Evolutionary conservation across 2,797 vertebrate genomes (phyloP).

Genomic region (Parotocinclus haroldoi): DNA sequence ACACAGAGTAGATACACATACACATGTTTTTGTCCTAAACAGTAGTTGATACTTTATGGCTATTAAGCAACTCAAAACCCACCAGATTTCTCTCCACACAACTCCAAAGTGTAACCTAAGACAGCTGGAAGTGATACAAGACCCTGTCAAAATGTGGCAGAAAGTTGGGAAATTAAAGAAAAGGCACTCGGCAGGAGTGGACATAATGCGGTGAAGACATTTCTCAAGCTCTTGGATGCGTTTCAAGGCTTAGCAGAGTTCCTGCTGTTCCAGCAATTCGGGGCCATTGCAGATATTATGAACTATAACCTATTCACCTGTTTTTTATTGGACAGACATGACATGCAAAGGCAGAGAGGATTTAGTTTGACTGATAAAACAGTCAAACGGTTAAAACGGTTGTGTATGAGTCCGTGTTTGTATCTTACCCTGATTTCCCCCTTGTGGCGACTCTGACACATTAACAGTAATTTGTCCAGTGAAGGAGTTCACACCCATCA

Average conservation of each 20-base stretch:
- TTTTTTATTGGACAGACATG: slow-evolving; percentile 3
- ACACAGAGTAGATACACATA: too few species aligned
- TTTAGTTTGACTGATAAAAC: slow-evolving; percentile 7
- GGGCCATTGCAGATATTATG: slow-evolving; percentile 6
- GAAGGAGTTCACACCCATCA: slow-evolving; percentile 98
- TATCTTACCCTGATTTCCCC: slow-evolving; percentile 88
- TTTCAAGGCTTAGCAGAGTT: slow-evolving; percentile 31
- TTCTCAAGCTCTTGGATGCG: slow-evolving; percentile 20
- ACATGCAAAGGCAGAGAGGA: slow-evolving; percentile 1
- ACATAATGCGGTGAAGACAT: slow-evolving; percentile 19
- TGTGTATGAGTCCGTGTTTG: background rate
- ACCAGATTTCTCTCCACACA: background rate
- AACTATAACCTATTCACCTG: slow-evolving; percentile 24
- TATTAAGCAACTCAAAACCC: background rate
- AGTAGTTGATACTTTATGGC: background rate
- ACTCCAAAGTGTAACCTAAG: background rate
- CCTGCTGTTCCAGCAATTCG: slow-evolving; percentile 8
- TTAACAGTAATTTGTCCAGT: slow-evolving; percentile 95
- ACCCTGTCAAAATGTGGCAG: slow-evolving; percentile 9
- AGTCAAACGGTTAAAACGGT: too few species aligned
- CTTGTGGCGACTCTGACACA: slow-evolving; percentile 87
- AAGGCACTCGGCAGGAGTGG: slow-evolving; percentile 11
- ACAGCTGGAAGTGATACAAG: slow-evolving; percentile 1
- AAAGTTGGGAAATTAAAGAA: slow-evolving; percentile 22
- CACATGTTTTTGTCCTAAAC: background rate